phyloP scores from a whole-genome alignment of 1,140 invertebrate genomes.

The Battus philenor region DNA sequence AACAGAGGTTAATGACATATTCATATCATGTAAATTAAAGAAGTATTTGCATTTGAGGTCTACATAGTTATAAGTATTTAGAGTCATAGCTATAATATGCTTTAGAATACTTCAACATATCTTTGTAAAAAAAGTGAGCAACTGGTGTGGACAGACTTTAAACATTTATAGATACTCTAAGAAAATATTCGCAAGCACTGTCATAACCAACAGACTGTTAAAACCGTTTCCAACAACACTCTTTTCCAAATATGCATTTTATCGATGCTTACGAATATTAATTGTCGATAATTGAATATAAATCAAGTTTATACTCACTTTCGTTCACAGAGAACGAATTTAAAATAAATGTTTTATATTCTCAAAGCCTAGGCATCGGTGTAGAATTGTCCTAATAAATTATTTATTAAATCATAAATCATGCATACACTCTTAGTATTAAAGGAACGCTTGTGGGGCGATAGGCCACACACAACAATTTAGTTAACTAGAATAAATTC shows the following conservation, averaged over 20 bases:
- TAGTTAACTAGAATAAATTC: constrained; percentile 67
- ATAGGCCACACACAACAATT: constrained; percentile 57
- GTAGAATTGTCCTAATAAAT: constrained; percentile 66
- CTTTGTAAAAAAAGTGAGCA: constrained; percentile 62
- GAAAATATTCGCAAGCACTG: constrained; percentile 17
- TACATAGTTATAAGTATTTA: constrained; percentile 72
- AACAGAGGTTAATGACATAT: constrained; percentile 71
- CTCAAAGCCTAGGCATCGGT: constrained; percentile 43
- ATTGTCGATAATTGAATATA: constrained; percentile 23
- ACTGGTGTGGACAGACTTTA: constrained; percentile 31
- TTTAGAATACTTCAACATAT: constrained; percentile 75
- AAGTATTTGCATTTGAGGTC: constrained; percentile 75
- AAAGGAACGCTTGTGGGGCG: constrained; percentile 56
- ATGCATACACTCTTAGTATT: constrained; percentile 72
- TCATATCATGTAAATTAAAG: constrained; percentile 75
- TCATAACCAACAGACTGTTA: constrained; percentile 35
- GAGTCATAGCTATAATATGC: constrained; percentile 71
- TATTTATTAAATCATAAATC: constrained; percentile 68
- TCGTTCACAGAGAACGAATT: constrained; percentile 24
- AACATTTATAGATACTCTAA: constrained; percentile 18
- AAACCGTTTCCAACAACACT: constrained; percentile 29
- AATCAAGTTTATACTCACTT: constrained; percentile 20
- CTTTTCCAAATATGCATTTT: constrained; percentile 67
- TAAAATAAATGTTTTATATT: constrained; percentile 43
- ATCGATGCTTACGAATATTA: constrained; percentile 44